Evolutionary conservation across 2,797 vertebrate species (phyloP).

Genomic region (Neosilurus hyrtlii): DNA sequence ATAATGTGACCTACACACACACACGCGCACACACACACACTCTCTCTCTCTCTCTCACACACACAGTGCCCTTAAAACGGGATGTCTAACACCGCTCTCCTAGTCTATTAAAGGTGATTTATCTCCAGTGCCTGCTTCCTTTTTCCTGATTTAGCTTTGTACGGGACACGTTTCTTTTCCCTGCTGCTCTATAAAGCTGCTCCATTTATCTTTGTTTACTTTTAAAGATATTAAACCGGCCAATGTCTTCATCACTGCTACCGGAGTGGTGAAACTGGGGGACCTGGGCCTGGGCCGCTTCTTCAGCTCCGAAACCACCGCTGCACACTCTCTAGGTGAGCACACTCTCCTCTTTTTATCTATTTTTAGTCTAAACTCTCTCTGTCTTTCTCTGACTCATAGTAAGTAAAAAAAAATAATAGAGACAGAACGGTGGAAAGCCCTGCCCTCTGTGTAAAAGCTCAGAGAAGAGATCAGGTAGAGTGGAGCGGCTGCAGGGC

Average conservation of each 20-base stretch:
- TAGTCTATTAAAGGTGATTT: conserved; percentile 49
- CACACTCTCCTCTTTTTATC: not conserved
- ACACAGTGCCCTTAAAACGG: conserved; percentile 25
- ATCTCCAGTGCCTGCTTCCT: conserved; percentile 32
- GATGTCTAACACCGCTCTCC: conserved; percentile 39
- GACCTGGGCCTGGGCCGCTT: conserved; percentile 93
- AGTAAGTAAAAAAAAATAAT: not conserved
- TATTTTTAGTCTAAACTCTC: not conserved
- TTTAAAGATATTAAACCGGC: conserved; percentile 93
- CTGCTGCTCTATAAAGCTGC: not conserved
- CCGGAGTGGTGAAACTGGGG: conserved; percentile 95
- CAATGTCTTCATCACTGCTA: conserved; percentile 98
- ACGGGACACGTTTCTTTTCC: not conserved
- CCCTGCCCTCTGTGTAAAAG: not conserved
- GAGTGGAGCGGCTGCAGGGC: conserved; percentile 43
- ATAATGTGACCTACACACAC: conserved; percentile 50
- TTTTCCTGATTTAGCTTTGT: conserved; percentile 34
- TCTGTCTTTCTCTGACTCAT: not conserved
- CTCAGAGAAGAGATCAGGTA: not conserved
- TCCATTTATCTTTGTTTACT: conserved; percentile 44
- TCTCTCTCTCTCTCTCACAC: conserved; percentile 1
- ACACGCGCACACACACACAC: conserved; percentile 10
- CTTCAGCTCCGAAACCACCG: conserved; percentile 98
- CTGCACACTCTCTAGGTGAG: conserved; percentile 95
- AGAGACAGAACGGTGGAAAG: conserved; percentile 18